These are phyloP conservation scores for Phalacrocorax carbo DNA, from an alignment of 2,113 vertebrate genomes.

Conservation along the genomic window DNA sequence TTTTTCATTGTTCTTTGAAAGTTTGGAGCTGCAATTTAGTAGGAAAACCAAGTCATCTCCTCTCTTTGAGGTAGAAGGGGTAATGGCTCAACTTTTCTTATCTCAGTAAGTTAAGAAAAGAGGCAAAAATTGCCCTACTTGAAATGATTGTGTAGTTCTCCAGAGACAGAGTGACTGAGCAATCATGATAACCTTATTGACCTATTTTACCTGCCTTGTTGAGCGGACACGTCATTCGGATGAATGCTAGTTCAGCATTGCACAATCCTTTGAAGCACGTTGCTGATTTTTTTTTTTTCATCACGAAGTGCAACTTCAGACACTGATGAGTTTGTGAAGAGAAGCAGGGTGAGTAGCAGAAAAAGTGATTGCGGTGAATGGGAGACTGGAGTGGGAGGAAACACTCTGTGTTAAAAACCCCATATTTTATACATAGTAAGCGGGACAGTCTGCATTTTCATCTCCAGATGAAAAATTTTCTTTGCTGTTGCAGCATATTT, in stretches of 20 bases:
- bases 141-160: neutral
- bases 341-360: neutral
- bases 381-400: neutral
- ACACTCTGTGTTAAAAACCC: neutral
- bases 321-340: neutral
- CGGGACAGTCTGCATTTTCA: neutral
- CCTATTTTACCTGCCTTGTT: neutral
- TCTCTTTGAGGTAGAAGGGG: neutral
- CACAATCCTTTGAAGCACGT: neutral
- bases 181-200: neutral
- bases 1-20: neutral
- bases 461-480: neutral
- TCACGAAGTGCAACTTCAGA: neutral
- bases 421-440: neutral
- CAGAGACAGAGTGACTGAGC: neutral
- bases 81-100: neutral
- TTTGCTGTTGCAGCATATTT: neutral
- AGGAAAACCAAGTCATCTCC: neutral
- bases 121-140: neutral
- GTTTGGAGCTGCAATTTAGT: neutral
- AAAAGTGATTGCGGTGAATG: neutral
- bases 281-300: neutral
- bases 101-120: neutral
- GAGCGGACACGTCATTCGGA: neutral
- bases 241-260: neutral